A percentile compares a stretch with the other conserved stretches of the same genome.
phyloP scores from a whole-genome alignment of 2,797 vertebrate genomes.

The Sylvia borin region DNA sequence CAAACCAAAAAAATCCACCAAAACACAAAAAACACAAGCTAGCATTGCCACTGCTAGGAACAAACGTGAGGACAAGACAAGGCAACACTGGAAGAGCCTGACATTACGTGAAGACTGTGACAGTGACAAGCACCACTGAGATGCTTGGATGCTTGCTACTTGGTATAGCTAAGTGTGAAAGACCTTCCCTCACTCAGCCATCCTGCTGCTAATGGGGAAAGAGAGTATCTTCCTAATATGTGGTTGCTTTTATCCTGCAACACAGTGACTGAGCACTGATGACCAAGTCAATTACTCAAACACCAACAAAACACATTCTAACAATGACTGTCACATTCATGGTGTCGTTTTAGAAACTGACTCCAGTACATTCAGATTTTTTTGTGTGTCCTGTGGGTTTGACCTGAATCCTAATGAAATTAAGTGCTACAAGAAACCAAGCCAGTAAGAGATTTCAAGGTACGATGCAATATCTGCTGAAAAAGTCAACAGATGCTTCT shows the following conservation, averaged over 20 bases:
- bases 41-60: background rate
- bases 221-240: background rate
- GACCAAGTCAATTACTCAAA: conserved; percentile 33
- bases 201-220: background rate
- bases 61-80: background rate
- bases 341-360: conserved; percentile 17
- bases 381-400: background rate
- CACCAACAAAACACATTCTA: conserved; percentile 25
- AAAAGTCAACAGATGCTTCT: background rate
- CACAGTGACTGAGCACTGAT: conserved; percentile 5
- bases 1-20: no score
- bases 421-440: background rate
- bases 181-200: background rate
- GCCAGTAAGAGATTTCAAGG: background rate
- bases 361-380: background rate
- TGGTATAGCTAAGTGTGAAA: background rate
- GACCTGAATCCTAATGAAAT: conserved; percentile 31
- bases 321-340: background rate
- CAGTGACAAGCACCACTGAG: background rate
- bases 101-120: background rate
- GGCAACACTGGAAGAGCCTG: background rate
- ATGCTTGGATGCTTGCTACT: background rate
- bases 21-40: no score
- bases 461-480: background rate
- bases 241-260: conserved; percentile 9